phyloP scores from a whole-genome alignment of 2,113 vertebrate genomes.

The Zapus hudsonius region DNA sequence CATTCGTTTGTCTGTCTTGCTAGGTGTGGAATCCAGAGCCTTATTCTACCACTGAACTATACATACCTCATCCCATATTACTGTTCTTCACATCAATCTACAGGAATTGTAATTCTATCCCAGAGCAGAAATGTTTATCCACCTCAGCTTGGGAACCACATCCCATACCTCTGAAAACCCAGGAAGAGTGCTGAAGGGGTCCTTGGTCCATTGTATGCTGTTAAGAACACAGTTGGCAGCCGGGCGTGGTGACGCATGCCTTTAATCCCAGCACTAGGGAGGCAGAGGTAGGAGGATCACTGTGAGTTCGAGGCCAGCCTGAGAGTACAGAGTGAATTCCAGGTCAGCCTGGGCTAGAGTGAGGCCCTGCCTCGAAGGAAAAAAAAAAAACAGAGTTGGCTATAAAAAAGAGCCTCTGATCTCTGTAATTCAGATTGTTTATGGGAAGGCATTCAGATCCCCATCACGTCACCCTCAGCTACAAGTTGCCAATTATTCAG shows the following conservation, averaged over 20 bases:
- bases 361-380: no score
- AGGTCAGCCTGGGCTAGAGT: no score
- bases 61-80: not conserved
- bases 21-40: not conserved
- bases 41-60: not conserved
- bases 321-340: no score
- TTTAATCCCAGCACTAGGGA: no score
- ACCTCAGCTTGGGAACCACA: not conserved
- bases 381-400: constrained; percentile 14
- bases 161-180: not conserved
- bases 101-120: not conserved
- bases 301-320: no score
- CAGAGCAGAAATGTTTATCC: not conserved
- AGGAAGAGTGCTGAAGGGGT: constrained; percentile 18
- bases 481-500: constrained; percentile 21
- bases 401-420: constrained; percentile 20
- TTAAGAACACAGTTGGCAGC: constrained; percentile 15
- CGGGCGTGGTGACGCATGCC: no score
- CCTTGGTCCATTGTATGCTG: constrained; percentile 13
- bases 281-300: no score
- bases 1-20: not conserved
- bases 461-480: not conserved
- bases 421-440: constrained; percentile 42
- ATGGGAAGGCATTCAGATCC: not conserved
- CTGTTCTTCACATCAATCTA: constrained; percentile 12